Conservation (phyloP, 2,888 invertebrate genomes). For the Agonopterix arenella region DNA sequence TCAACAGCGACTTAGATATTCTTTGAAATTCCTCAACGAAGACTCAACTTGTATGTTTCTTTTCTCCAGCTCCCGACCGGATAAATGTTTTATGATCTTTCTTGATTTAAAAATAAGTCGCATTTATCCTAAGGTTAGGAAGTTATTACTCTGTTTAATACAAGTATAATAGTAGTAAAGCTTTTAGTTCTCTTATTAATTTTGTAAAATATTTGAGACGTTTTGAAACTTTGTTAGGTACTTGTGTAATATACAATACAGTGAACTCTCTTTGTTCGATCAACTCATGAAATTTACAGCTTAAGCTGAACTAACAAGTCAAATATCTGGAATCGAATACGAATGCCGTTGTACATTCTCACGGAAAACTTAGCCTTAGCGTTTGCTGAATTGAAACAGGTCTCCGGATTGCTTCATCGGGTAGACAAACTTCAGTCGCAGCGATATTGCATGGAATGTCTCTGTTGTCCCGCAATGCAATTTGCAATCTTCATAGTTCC, state of each 20-base stretch:
- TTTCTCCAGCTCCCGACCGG: no score
- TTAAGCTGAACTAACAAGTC: not conserved
- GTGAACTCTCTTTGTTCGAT: not conserved
- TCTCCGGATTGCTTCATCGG: constrained; percentile 25
- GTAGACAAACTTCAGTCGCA: constrained; percentile 48
- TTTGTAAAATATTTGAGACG: no score
- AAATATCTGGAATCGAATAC: constrained; percentile 26
- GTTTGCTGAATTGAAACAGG: constrained; percentile 34
- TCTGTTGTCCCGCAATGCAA: constrained; percentile 32
- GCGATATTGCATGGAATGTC: constrained; percentile 32
- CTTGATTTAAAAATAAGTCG: no score
- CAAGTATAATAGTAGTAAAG: no score
- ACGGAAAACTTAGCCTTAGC: constrained; percentile 26
- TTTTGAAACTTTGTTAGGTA: no score
- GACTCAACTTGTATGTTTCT: no score
- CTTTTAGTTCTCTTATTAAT: no score
- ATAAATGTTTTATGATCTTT: no score
- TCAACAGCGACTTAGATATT: no score
- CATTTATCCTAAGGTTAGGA: no score
- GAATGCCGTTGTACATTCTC: constrained; percentile 25
- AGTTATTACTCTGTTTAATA: not conserved
- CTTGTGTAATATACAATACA: not conserved
- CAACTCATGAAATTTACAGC: not conserved
- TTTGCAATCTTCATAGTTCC: constrained; percentile 23
- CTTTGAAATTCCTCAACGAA: no score